Conservation (phyloP, 2,113 vertebrate genomes). For the Corythornis cristatus region DNA sequence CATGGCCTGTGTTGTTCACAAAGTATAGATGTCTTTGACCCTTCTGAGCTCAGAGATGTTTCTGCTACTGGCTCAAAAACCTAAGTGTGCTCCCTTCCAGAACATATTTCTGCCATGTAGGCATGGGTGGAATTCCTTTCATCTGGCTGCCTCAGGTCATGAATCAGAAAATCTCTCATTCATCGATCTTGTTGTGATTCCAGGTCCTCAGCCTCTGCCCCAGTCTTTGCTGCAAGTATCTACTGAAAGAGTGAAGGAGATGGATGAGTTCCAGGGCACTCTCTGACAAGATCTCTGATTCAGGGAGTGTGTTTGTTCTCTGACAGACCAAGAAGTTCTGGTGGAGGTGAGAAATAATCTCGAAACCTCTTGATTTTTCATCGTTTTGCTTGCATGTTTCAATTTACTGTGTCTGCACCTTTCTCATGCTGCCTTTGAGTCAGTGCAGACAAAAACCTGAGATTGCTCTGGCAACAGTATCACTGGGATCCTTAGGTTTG, state of each 20-base stretch:
- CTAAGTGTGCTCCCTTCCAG: not conserved
- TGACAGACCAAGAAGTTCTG: accelerated
- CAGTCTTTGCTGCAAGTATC: not conserved
- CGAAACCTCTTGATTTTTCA: not conserved
- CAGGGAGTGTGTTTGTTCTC: not conserved
- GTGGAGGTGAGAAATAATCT: not conserved
- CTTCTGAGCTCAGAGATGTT: not conserved
- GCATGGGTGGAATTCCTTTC: not conserved
- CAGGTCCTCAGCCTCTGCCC: too few species aligned
- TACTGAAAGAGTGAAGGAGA: not conserved
- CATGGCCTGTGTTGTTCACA: not conserved
- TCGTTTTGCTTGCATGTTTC: not conserved
- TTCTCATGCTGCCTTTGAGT: not conserved
- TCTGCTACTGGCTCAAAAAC: not conserved
- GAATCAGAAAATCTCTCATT: not conserved
- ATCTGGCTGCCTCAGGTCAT: not conserved
- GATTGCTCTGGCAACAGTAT: not conserved
- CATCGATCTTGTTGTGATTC: not conserved
- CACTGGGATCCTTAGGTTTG: not conserved
- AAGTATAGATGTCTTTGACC: not conserved
- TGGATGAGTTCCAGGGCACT: not conserved
- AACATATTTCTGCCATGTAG: not conserved
- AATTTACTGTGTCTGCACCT: not conserved
- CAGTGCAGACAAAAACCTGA: not conserved
- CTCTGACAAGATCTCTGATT: not conserved